A percentile compares a stretch with the other conserved stretches of the same genome.
Conservation (phyloP, 2,113 vertebrate genomes). For the Salvelinus namaycush region DNA sequence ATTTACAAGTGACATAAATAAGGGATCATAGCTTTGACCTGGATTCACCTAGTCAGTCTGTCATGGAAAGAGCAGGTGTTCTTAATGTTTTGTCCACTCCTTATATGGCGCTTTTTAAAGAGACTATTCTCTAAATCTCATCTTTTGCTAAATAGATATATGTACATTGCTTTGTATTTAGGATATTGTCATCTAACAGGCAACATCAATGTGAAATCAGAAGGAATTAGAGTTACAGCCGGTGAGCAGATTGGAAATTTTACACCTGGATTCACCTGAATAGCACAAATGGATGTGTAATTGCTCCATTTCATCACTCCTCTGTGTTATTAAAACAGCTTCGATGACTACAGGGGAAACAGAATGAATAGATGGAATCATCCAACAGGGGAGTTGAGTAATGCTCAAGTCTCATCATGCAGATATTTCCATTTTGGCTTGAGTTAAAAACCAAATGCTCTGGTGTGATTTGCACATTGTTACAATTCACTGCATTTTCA, state of each 20-base stretch:
- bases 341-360: neutral
- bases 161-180: slow-evolving; percentile 62
- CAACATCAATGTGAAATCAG: slow-evolving; percentile 50
- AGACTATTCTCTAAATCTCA: slow-evolving; percentile 25
- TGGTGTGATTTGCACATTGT: neutral
- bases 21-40: too few species aligned
- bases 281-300: slow-evolving; percentile 70
- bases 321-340: slow-evolving; percentile 54
- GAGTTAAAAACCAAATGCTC: neutral
- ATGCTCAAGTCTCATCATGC: slow-evolving; percentile 2
- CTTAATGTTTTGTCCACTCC: too few species aligned
- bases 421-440: slow-evolving; percentile 24
- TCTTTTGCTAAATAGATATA: slow-evolving; percentile 52
- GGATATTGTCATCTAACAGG: slow-evolving; percentile 55
- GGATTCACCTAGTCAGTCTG: too few species aligned
- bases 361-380: neutral
- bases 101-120: slow-evolving; percentile 2
- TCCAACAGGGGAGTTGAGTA: slow-evolving; percentile 45
- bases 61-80: too few species aligned
- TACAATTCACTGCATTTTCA: slow-evolving; percentile 39
- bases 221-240: slow-evolving; percentile 65
- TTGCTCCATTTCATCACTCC: slow-evolving; percentile 74
- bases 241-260: slow-evolving; percentile 74
- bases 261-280: slow-evolving; percentile 75
- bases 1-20: too few species aligned